Base-by-base conservation (phyloP, 2,113 vertebrate genomes). In the Toxotes jaculatrix region DNA sequence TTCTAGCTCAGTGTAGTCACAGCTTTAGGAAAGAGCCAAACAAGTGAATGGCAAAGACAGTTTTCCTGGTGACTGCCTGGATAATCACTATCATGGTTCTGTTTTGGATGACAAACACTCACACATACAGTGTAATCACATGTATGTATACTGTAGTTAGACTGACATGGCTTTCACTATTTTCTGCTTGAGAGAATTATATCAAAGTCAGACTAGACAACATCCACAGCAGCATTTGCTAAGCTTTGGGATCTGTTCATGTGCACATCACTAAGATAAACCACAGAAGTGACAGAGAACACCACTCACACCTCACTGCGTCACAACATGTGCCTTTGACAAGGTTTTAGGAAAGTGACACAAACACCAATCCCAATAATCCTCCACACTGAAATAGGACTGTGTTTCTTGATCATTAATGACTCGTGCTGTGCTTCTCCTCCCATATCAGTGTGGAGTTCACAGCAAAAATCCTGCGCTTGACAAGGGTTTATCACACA, bases 1-100 rank as follows among this genome's bases (percentile, higher is more conserved):
- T 8, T 42, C 1, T 42, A 19, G 62, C 21, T 51, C 55, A 40
- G 51, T 21, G 43, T 27, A 40, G 66, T 51, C 27, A 27, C 27
- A 87, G 49, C 74, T 68, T 69, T 83, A 63, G 79, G 62, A 83
- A 83, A 2, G 31, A 80, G 74, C 80, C 79, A 82, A 71, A 81
- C 40, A 70, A 71, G 79, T 74, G n/a, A 81, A 63, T 61, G 42
- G 61, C 64, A 74, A 65, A 69, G 47, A 14, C 27, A 77, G 66
- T 76, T 56, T 56, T 42, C 51, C 75, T 27, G 3, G 11, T 14
- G 70, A 19, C 7, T 74, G 36, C 31, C 49, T 66, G 40, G 31
- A 72, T 34, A 64, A 43, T 53, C 21, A 27, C 49, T 31, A 36
- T 42, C 49, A 32, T 34, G 55, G 11, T 64, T 84, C 74, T 81